These are phyloP conservation scores for Corythoichthys haematopterus DNA, from an alignment of 2,113 vertebrate species.

Conservation along the genomic window DNA sequence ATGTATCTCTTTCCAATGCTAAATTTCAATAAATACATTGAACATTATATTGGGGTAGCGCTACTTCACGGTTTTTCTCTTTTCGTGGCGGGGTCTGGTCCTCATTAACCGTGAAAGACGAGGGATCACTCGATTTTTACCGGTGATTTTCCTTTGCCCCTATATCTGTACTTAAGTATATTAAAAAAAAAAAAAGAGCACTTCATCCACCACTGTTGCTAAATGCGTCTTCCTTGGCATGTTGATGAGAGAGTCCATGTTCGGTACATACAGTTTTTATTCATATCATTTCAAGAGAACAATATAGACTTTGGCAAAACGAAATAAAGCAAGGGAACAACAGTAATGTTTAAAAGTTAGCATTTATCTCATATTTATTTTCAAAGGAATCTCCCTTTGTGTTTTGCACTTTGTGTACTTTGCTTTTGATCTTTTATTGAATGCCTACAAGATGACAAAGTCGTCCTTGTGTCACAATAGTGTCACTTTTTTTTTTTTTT, in stretches of 20 bases:
- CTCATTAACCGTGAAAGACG: no score
- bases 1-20: no score
- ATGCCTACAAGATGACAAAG: conserved; percentile 14
- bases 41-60: no score
- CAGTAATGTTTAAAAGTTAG: conserved; percentile 45
- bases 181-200: no score
- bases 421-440: conserved; percentile 24
- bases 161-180: no score
- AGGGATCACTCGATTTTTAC: no score
- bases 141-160: no score
- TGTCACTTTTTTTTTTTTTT: conserved; percentile 37
- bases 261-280: conserved; percentile 63
- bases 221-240: no score
- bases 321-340: conserved; percentile 48
- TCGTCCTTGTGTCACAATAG: conserved; percentile 39
- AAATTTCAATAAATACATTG: no score
- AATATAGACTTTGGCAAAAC: conserved; percentile 70
- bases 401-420: conserved; percentile 32
- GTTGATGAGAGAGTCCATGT: conserved; percentile 4
- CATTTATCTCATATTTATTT: conserved; percentile 38
- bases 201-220: no score
- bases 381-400: conserved; percentile 42
- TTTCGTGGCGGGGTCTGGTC: no score
- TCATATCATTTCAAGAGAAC: conserved; percentile 69
- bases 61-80: no score